Percentiles rank a stretch among this genome's conserved stretches.
Conservation (phyloP, 2,797 vertebrate genomes). For the Ispidina lecontei region DNA sequence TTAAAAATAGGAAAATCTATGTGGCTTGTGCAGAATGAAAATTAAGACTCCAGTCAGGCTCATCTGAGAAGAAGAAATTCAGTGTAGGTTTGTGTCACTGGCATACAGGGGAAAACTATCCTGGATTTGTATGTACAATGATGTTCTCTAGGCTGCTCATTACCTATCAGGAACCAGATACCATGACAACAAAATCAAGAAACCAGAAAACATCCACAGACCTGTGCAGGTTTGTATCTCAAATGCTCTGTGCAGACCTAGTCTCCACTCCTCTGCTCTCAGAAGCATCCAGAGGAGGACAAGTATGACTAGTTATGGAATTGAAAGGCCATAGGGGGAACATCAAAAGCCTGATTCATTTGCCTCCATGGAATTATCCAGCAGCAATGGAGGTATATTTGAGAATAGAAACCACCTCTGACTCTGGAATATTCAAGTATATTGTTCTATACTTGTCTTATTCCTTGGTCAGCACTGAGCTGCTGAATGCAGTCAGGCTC, state of each 20-base stretch:
- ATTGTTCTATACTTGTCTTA: background rate
- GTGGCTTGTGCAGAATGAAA: background rate
- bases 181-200: background rate
- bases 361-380: background rate
- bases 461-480: background rate
- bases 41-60: background rate
- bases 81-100: background rate
- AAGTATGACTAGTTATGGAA: background rate
- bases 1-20: background rate
- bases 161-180: background rate
- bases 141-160: background rate
- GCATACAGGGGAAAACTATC: background rate
- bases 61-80: background rate
- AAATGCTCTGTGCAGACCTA: background rate
- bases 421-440: background rate
- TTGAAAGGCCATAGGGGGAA: background rate
- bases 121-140: background rate
- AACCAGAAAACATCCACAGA: background rate
- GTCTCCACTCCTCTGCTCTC: background rate
- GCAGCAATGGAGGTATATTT: background rate
- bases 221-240: background rate
- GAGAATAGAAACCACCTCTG: background rate
- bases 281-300: background rate
- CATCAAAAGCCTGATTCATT: background rate
- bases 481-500: constrained; percentile 28